Evolutionary conservation across 2,797 vertebrate genomes (phyloP).

Genomic region (Aulostomus chinensis): DNA sequence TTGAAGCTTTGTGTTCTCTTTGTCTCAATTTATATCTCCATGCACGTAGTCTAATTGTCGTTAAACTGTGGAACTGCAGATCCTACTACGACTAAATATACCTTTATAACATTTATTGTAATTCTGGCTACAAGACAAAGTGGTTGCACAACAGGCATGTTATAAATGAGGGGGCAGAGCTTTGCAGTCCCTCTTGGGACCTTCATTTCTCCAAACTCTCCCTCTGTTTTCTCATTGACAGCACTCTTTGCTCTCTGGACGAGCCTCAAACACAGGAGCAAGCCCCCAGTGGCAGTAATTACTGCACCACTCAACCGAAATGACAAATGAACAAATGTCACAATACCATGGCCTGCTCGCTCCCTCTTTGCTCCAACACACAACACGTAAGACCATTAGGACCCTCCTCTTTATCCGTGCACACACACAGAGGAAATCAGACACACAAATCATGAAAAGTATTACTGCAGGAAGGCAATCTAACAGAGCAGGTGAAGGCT

Average conservation of each 20-base stretch:
- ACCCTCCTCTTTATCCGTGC: not conserved
- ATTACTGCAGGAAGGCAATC: conserved; percentile 31
- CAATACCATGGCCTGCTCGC: conserved; percentile 37
- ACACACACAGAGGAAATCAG: not conserved
- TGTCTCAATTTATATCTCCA: conserved; percentile 20
- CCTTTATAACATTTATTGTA: conserved; percentile 11
- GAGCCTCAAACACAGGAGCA: conserved; percentile 52
- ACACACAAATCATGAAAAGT: conserved; percentile 15
- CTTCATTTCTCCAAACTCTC: conserved; percentile 25
- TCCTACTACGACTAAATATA: too few relatives aligned
- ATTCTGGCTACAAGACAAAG: conserved; percentile 39
- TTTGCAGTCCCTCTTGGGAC: conserved; percentile 15
- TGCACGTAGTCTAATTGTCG: too few relatives aligned
- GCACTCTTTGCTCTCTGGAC: conserved; percentile 46
- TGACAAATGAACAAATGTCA: conserved; percentile 74
- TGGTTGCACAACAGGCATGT: conserved; percentile 9
- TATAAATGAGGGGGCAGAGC: conserved; percentile 25
- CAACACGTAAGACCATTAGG: conserved; percentile 8
- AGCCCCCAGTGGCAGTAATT: conserved; percentile 71
- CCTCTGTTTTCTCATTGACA: conserved; percentile 42
- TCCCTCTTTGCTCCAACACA: conserved; percentile 22
- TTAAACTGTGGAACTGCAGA: too few relatives aligned
- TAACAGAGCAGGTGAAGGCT: conserved; percentile 25
- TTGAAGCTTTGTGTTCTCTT: conserved; percentile 6
- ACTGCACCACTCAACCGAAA: conserved; percentile 68